A percentile compares a stretch with the other conserved stretches of the same genome.
These are phyloP conservation scores for Xerus inauris DNA, from an alignment of 2,113 vertebrate genomes.

Conservation along the genomic window DNA sequence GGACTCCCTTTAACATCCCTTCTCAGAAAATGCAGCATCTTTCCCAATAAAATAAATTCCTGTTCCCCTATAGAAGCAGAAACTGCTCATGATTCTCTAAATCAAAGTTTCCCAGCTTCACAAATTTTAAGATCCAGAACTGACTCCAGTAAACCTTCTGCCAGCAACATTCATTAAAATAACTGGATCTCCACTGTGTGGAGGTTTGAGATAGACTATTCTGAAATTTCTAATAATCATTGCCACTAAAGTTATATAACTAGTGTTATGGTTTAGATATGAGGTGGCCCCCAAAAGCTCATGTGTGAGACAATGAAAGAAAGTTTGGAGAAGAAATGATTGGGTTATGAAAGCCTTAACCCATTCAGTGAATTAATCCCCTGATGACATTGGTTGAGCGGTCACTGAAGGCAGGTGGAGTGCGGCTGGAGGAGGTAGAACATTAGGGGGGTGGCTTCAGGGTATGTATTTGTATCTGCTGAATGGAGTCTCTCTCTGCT, in stretches of 20 bases:
- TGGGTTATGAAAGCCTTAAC: too few species aligned
- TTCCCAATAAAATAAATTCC: not conserved
- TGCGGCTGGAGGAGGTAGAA: too few species aligned
- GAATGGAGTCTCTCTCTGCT: too few species aligned
- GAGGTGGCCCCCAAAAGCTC: too few species aligned
- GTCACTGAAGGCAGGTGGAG: too few species aligned
- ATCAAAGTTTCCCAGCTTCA: not conserved
- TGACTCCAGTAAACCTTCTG: not conserved
- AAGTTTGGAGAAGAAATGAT: too few species aligned
- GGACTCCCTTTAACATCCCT: not conserved
- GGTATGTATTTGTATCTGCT: too few species aligned
- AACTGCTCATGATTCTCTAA: not conserved
- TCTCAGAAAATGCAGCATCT: not conserved
- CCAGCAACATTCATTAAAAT: not conserved
- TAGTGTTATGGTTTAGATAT: too few species aligned
- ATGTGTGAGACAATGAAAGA: too few species aligned
- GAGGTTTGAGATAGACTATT: not conserved
- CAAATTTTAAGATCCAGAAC: conserved; percentile 26
- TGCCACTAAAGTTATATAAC: not conserved
- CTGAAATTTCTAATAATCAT: not conserved
- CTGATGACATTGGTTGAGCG: too few species aligned
- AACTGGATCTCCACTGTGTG: not conserved
- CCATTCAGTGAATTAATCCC: too few species aligned
- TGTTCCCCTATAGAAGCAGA: not conserved
- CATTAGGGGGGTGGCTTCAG: too few species aligned